Percentiles rank a stretch among this genome's conserved stretches.
phyloP scores from a whole-genome alignment of 2,888 invertebrate species.

The Sphecodes monilicornis region DNA sequence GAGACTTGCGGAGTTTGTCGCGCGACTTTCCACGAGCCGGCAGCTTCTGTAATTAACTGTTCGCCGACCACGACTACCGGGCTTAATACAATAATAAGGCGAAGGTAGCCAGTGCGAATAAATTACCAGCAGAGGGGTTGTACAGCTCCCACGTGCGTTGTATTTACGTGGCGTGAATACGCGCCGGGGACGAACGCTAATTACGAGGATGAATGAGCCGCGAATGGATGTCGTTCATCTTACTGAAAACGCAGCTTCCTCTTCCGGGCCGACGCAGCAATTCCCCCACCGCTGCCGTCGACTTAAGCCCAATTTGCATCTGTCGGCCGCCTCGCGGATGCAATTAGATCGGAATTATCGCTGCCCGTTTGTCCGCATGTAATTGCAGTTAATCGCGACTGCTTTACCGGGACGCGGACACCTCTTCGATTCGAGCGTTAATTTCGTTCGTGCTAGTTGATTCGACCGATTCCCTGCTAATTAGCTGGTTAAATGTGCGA shows the following conservation, averaged over 20 bases:
- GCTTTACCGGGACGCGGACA: slow-evolving; percentile 25
- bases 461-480: background rate
- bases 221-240: slow-evolving; percentile 76
- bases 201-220: slow-evolving; percentile 77
- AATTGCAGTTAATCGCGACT: slow-evolving; percentile 61
- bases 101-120: slow-evolving; percentile 75
- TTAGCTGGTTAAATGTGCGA: slow-evolving; percentile 8
- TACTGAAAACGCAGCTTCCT: slow-evolving; percentile 70
- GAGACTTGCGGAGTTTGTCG: background rate
- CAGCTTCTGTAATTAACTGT: slow-evolving; percentile 70
- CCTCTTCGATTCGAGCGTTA: slow-evolving; percentile 5
- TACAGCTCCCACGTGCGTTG: slow-evolving; percentile 76
- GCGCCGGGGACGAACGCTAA: slow-evolving; percentile 74
- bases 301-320: slow-evolving; percentile 70
- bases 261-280: slow-evolving; percentile 53
- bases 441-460: background rate
- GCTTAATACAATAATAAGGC: slow-evolving; percentile 79
- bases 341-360: slow-evolving; percentile 65
- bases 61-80: slow-evolving; percentile 59
- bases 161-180: slow-evolving; percentile 75
- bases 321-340: slow-evolving; percentile 58
- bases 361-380: slow-evolving; percentile 56
- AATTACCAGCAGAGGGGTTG: slow-evolving; percentile 70
- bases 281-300: slow-evolving; percentile 22
- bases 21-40: slow-evolving; percentile 31